Evolutionary conservation across 2,888 invertebrate species (phyloP).

Genomic region (Caenorhabditis macrosperma): DNA sequence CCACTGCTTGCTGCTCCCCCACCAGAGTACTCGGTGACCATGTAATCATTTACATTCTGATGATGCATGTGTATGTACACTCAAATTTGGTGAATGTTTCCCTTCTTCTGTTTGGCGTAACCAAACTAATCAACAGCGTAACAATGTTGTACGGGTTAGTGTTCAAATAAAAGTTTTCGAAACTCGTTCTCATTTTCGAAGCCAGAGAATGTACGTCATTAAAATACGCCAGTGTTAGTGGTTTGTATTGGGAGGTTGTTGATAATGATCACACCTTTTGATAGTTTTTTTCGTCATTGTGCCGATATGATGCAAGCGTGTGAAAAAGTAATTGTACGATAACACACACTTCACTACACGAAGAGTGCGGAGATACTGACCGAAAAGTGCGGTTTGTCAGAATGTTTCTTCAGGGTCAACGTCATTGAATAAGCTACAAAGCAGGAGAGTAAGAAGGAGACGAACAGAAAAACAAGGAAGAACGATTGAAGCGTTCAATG

Average conservation of each 20-base stretch:
- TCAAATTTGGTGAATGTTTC: conserved; percentile 38
- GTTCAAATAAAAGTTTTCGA: conserved; percentile 34
- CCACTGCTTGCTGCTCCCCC: conserved; percentile 53
- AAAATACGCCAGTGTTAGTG: conserved; percentile 1
- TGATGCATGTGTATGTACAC: conserved; percentile 42
- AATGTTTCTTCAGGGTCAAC: too few species aligned
- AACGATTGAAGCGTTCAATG: too few species aligned
- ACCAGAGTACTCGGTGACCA: conserved; percentile 44
- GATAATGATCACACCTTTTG: conserved; percentile 2
- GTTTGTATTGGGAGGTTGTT: background rate
- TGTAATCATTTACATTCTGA: conserved; percentile 14
- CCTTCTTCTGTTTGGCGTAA: conserved; percentile 16
- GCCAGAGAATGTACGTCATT: background rate
- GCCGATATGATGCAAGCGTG: conserved; percentile 52
- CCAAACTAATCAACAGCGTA: conserved; percentile 28
- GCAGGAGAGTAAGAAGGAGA: too few species aligned
- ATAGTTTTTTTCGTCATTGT: conserved; percentile 31
- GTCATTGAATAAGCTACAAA: too few species aligned
- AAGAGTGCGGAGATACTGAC: background rate
- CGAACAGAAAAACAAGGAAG: too few species aligned
- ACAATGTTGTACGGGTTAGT: conserved; percentile 42
- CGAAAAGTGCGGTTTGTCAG: conserved; percentile 2
- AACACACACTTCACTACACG: conserved; percentile 31
- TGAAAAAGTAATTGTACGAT: conserved; percentile 26
- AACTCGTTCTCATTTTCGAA: background rate